Evolutionary conservation across 2,113 vertebrate genomes (phyloP).

Genomic region (Balaenoptera acutorostrata): DNA sequence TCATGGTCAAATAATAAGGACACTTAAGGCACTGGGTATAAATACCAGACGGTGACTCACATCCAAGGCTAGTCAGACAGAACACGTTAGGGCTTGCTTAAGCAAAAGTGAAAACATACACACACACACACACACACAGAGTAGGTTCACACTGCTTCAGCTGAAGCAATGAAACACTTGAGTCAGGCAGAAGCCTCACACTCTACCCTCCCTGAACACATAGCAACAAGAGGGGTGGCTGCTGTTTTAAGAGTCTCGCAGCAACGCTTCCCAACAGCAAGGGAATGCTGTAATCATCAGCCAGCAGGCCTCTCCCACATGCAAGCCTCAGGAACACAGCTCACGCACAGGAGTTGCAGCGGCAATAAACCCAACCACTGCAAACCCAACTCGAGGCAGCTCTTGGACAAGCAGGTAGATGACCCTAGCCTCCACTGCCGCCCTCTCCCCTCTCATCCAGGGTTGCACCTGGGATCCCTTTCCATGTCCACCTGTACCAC

Average conservation of each 20-base stretch:
- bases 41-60: conserved; percentile 73
- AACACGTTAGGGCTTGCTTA: conserved; percentile 55
- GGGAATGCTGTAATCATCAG: conserved; percentile 17
- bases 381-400: background rate
- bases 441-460: background rate
- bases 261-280: conserved; percentile 1
- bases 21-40: conserved; percentile 57
- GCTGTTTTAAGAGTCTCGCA: conserved; percentile 24
- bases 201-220: background rate
- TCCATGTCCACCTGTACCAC: background rate
- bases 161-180: conserved; percentile 20
- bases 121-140: background rate
- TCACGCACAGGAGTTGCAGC: background rate
- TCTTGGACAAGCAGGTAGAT: background rate
- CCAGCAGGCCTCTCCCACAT: background rate
- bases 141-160: background rate
- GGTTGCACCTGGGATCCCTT: background rate
- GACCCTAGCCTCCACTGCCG: background rate
- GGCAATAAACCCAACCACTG: background rate
- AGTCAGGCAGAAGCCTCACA: conserved; percentile 27
- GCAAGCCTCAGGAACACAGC: background rate
- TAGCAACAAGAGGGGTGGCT: conserved; percentile 16
- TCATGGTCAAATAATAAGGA: conserved; percentile 59
- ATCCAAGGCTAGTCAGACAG: conserved; percentile 59
- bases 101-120: conserved; percentile 42